phyloP scores from a whole-genome alignment of 2,113 vertebrate species.

The Bos javanicus region DNA sequence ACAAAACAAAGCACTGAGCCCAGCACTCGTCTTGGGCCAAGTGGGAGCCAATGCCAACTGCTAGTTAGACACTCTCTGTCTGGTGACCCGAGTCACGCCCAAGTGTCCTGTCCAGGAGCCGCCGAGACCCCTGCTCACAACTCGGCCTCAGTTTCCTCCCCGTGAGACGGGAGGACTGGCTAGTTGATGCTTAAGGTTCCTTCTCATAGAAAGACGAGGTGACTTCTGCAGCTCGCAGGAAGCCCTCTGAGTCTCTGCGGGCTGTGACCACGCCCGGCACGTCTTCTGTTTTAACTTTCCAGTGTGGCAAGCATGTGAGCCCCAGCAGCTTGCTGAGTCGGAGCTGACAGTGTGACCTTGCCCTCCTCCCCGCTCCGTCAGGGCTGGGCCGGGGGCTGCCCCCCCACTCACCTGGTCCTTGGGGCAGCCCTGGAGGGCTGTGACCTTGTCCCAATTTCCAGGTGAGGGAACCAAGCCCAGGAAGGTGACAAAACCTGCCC shows the following conservation, averaged over 20 bases:
- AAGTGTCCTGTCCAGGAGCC: background rate
- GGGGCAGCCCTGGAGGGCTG: background rate
- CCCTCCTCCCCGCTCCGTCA: rapidly evolving
- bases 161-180: background rate
- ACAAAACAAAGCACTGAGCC: background rate
- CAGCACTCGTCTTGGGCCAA: background rate
- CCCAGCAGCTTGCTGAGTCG: rapidly evolving
- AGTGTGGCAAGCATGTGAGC: background rate
- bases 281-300: background rate
- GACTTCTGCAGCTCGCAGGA: background rate
- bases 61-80: background rate
- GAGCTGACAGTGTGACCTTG: background rate
- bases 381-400: rapidly evolving
- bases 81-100: background rate
- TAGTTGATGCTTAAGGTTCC: background rate
- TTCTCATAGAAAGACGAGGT: background rate
- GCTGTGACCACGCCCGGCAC: rapidly evolving
- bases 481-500: background rate
- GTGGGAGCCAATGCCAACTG: background rate
- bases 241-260: background rate
- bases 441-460: background rate
- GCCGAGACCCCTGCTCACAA: background rate
- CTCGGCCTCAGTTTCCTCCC: background rate
- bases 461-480: background rate
- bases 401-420: background rate